Conservation (phyloP, 2,113 vertebrate genomes). For the Dicrurus megarhynchus region DNA sequence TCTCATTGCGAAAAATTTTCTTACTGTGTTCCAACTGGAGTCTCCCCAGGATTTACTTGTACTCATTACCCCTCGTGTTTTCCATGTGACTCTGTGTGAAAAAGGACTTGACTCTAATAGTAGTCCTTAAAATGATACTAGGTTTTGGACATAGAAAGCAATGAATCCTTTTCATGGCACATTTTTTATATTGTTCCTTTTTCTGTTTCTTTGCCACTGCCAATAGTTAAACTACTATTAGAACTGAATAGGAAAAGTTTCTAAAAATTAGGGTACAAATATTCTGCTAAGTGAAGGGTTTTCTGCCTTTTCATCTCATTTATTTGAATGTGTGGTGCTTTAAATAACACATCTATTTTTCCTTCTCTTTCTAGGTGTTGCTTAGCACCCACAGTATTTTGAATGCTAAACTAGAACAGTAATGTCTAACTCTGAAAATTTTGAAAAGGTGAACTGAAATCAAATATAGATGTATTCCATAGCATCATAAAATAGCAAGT, state of each 20-base stretch:
- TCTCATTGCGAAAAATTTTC: not conserved
- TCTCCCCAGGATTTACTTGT: not conserved
- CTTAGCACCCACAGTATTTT: not conserved
- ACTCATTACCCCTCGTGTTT: not conserved
- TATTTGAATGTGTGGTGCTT: not conserved
- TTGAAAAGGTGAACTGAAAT: not conserved
- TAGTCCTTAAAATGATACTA: not conserved
- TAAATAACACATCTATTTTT: not conserved
- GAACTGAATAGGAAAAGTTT: not conserved
- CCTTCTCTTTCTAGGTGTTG: not conserved
- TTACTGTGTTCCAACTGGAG: not conserved
- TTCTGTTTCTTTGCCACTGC: not conserved
- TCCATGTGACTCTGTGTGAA: not conserved
- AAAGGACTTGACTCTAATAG: not conserved
- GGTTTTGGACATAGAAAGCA: not conserved
- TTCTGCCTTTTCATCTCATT: not conserved
- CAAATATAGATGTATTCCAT: not conserved
- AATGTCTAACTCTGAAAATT: not conserved
- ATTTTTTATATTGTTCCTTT: not conserved
- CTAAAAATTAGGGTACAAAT: not conserved
- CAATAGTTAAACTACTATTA: not conserved
- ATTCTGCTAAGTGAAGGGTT: not conserved
- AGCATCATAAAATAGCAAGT: not conserved
- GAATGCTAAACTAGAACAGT: not conserved
- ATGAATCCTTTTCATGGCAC: not conserved